Conservation (phyloP, 2,113 vertebrate species). For the Brachyhypopomus gauderio region DNA sequence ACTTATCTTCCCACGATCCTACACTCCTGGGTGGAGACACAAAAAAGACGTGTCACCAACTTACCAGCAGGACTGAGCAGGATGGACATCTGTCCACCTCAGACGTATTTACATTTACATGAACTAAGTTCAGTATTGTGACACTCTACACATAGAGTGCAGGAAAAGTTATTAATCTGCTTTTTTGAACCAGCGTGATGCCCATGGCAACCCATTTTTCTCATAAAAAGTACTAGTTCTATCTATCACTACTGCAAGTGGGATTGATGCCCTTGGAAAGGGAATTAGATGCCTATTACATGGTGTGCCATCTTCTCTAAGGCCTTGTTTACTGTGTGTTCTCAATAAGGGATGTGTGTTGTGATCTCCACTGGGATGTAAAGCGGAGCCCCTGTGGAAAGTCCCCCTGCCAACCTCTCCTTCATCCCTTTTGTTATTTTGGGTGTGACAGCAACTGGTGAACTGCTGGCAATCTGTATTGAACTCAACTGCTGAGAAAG, state of each 20-base stretch:
- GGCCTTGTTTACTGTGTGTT: conserved; percentile 2
- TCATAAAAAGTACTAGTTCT: background rate
- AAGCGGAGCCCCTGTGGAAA: conserved; percentile 65
- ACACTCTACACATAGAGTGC: background rate
- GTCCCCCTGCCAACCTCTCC: conserved; percentile 64
- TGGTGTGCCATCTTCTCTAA: conserved; percentile 4
- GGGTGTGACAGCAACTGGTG: conserved; percentile 73
- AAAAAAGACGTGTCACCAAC: conserved; percentile 67
- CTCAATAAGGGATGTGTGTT: conserved; percentile 16
- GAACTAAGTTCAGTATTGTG: background rate
- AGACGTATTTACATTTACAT: background rate
- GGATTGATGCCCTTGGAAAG: background rate
- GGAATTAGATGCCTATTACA: conserved; percentile 13
- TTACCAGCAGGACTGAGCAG: conserved; percentile 56
- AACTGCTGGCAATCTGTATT: conserved; percentile 73
- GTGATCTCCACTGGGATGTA: conserved; percentile 59
- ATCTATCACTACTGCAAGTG: background rate
- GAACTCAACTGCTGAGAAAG: conserved; percentile 70
- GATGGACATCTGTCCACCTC: conserved; percentile 69
- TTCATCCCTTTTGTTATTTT: conserved; percentile 62
- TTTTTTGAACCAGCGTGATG: too few species aligned
- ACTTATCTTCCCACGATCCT: conserved; percentile 47
- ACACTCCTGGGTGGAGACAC: conserved; percentile 50
- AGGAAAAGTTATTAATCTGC: background rate
- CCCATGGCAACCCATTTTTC: too few species aligned